Conservation (phyloP, 2,888 invertebrate species). For the Chrysotoxum bicinctum region DNA sequence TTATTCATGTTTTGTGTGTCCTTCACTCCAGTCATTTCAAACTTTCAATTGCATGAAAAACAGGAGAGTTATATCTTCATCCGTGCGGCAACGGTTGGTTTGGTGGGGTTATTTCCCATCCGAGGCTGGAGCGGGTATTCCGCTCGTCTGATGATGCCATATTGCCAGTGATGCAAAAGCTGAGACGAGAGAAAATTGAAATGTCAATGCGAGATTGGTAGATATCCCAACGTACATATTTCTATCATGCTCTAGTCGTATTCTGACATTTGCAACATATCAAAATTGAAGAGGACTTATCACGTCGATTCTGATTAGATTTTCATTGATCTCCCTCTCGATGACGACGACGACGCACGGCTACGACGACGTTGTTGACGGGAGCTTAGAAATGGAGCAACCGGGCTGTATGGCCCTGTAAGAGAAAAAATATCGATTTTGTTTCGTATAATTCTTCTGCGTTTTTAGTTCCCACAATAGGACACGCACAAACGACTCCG, state of each 20-base stretch:
- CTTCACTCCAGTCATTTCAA: slow-evolving; percentile 15
- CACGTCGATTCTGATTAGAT: slow-evolving; percentile 72
- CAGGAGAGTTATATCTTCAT: slow-evolving; percentile 43
- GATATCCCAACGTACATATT: slow-evolving; percentile 42
- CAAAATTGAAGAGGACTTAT: slow-evolving; percentile 72
- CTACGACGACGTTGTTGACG: neutral
- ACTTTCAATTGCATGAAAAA: slow-evolving; percentile 60
- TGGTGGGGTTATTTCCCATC: neutral
- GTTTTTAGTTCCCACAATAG: slow-evolving; percentile 16
- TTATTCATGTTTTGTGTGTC: neutral
- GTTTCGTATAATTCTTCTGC: slow-evolving; percentile 3
- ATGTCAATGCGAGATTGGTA: slow-evolving; percentile 70
- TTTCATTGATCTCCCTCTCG: slow-evolving; percentile 63
- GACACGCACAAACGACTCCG: slow-evolving; percentile 45
- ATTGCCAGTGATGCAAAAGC: slow-evolving; percentile 26
- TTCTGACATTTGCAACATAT: slow-evolving; percentile 69
- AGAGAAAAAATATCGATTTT: slow-evolving; percentile 40
- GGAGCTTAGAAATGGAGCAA: neutral
- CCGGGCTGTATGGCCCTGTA: neutral
- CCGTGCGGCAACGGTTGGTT: neutral
- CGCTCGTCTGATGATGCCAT: slow-evolving; percentile 1
- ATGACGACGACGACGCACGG: neutral
- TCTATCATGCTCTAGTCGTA: slow-evolving; percentile 13
- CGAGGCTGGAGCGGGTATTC: neutral
- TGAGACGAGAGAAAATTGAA: slow-evolving; percentile 69